These are phyloP conservation scores for Timema cristinae DNA, from an alignment of 2,888 invertebrate genomes.

Conservation along the genomic window DNA sequence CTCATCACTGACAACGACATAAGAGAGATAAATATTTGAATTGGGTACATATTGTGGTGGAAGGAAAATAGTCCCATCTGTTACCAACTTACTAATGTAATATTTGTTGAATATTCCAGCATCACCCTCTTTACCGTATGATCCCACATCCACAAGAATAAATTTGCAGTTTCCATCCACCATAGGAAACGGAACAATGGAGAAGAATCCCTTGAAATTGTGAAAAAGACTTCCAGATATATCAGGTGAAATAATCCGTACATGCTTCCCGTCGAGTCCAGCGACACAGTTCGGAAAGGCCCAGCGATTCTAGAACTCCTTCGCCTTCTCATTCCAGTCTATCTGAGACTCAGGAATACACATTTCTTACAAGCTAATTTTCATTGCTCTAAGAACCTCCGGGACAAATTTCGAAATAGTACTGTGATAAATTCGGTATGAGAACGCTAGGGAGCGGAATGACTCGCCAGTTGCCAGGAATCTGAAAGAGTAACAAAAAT, in stretches of 20 bases:
- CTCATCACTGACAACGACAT: too few relatives aligned
- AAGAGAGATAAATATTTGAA: neutral
- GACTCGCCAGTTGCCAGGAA: slow-evolving; percentile 18
- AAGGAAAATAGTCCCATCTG: slow-evolving; percentile 14
- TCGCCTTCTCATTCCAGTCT: slow-evolving; percentile 17
- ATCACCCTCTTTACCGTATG: slow-evolving; percentile 18
- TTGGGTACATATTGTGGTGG: slow-evolving; percentile 12
- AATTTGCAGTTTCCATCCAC: slow-evolving; percentile 18
- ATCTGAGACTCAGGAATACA: slow-evolving; percentile 3
- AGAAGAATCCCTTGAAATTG: slow-evolving; percentile 21
- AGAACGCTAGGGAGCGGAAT: slow-evolving; percentile 7
- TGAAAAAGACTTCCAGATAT: slow-evolving; percentile 12
- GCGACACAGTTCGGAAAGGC: slow-evolving; percentile 21
- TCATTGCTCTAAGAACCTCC: slow-evolving; percentile 9
- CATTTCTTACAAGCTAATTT: neutral
- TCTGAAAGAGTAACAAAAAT: neutral
- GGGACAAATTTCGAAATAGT: slow-evolving; percentile 16
- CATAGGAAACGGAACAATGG: slow-evolving; percentile 18
- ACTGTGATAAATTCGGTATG: slow-evolving; percentile 8
- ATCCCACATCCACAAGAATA: slow-evolving; percentile 18
- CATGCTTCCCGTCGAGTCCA: slow-evolving; percentile 22
- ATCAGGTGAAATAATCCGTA: slow-evolving; percentile 9
- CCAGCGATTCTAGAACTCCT: slow-evolving; percentile 18
- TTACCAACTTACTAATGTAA: neutral
- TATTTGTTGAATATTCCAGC: slow-evolving; percentile 13